Conservation (phyloP, 1,140 invertebrate species). For the Thaumatotibia leucotreta region DNA sequence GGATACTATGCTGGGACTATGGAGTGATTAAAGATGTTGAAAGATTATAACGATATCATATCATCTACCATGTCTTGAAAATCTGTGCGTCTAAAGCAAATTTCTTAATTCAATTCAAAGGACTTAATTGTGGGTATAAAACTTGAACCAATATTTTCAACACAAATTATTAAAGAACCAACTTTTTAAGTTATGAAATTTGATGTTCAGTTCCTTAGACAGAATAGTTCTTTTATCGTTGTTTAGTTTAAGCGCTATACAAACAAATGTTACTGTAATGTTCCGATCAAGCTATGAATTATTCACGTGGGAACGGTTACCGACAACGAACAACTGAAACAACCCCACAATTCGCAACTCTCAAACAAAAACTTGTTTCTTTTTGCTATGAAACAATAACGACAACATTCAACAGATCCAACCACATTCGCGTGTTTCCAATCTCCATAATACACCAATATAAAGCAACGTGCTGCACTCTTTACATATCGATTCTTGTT, state of each 20-base stretch:
- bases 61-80: too few relatives aligned
- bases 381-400: slow-evolving; percentile 21
- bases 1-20: too few relatives aligned
- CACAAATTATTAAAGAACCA: too few relatives aligned
- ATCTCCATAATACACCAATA: not conserved
- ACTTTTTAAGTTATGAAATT: too few relatives aligned
- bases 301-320: slow-evolving; percentile 49
- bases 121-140: too few relatives aligned
- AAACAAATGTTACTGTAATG: slow-evolving; percentile 35
- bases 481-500: not conserved
- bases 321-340: slow-evolving; percentile 38
- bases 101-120: too few relatives aligned
- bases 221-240: not conserved
- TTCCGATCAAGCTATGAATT: slow-evolving; percentile 37
- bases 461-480: not conserved
- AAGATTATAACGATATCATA: too few relatives aligned
- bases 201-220: not conserved
- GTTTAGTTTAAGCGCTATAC: not conserved
- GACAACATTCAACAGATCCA: slow-evolving; percentile 5
- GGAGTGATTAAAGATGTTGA: too few relatives aligned
- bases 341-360: slow-evolving; percentile 34
- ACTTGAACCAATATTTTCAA: too few relatives aligned
- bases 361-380: slow-evolving; percentile 32
- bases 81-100: too few relatives aligned
- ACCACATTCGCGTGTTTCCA: not conserved